Evolutionary conservation across 2,797 vertebrate species (phyloP), one percentile per base, ranked within the genome.

Genomic region (Neosilurus hyrtlii): DNA sequence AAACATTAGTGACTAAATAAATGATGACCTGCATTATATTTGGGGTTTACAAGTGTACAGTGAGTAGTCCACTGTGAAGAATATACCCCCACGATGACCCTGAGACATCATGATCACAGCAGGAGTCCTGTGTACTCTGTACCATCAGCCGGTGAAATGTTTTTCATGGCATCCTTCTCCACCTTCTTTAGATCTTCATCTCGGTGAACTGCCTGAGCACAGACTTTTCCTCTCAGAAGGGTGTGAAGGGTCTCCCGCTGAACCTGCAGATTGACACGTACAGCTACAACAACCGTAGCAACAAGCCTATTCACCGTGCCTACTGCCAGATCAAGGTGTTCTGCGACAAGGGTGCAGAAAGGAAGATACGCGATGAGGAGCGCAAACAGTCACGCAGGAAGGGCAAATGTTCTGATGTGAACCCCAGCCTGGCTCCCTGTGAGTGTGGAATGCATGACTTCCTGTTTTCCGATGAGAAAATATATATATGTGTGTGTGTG

Each of bases 291-390:
- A 98, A 97, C 93, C 97, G 98, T 86, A 99, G 98, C 92, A 99
- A 99, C 93, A 98, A 97, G 87, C 98, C 98, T 37, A 96, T 98
- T 86, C 98, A 99, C 90, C 95, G 98, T 3, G 96, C 97, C 67
- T 97, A 92, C 93, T 99, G 98, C 93, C 98, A 99, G 91, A 99
- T 99, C 87, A 99, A 99, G 90, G 98, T 99, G 85, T 99, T 99
- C 93, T 99, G 98, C 0, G 98, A 99, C 93, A 99, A 99, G 93
- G 98, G 98, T 24, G 98, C 98, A 0, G 98, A 99, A 85, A 96
- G 98, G 89, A 99, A 99, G 93, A 99, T 99, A 93, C 93, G 98
- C 11, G 98, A 99, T 30, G 98, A 99, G 92, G 98, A 99, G 88
- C 95, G 98, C 89, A 99, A 99, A 82, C 98, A 99, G 91, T 97